Conservation (phyloP, 2,113 vertebrate genomes). For the Bucco capensis region DNA sequence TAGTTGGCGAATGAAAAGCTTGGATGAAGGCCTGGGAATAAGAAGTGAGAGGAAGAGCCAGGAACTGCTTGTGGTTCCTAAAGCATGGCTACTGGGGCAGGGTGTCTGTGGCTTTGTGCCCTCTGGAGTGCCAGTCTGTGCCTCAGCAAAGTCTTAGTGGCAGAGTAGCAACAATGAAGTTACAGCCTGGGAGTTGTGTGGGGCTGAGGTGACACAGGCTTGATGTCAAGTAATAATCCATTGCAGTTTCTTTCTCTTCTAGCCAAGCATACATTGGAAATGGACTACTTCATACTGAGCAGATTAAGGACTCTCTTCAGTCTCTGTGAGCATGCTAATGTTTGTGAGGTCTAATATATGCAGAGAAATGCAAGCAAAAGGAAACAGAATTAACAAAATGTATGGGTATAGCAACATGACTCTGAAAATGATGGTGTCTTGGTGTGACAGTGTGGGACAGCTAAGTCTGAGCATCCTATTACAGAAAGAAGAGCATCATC, state of each 20-base stretch:
- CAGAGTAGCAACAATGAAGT: background rate
- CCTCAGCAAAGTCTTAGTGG: background rate
- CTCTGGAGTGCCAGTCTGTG: fast-evolving
- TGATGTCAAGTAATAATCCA: background rate
- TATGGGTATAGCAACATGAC: fast-evolving
- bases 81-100: background rate
- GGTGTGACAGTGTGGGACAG: background rate
- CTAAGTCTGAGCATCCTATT: background rate
- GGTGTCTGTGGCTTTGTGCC: fast-evolving
- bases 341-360: background rate
- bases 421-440: background rate
- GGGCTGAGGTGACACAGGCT: background rate
- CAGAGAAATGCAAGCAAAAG: background rate
- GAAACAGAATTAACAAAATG: background rate
- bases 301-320: background rate
- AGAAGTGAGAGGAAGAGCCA: background rate
- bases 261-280: background rate
- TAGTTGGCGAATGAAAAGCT: background rate
- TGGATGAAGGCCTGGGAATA: background rate
- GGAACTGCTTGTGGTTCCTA: background rate
- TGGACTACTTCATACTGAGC: background rate
- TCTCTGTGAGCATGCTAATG: too few relatives aligned
- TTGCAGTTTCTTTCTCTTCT: background rate
- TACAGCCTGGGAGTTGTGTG: background rate
- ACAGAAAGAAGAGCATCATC: background rate